These are phyloP conservation scores for Plecotus auritus DNA, from an alignment of 2,113 vertebrate species.

Conservation along the genomic window DNA sequence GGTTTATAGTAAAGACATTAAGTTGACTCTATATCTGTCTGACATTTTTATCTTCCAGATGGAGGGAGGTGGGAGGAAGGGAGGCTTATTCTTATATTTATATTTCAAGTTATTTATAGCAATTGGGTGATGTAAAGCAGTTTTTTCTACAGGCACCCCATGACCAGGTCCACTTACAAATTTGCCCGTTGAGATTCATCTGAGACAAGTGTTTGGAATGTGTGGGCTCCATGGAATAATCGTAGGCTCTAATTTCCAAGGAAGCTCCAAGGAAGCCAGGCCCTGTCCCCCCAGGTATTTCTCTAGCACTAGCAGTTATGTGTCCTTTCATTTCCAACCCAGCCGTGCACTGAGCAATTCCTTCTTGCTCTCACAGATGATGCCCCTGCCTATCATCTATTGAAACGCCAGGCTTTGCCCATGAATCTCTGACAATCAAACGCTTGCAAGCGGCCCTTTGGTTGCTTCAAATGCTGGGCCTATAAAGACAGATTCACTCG, in stretches of 20 bases:
- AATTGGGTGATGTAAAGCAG: background rate
- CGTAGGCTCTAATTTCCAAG: background rate
- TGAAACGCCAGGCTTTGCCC: background rate
- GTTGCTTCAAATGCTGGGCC: background rate
- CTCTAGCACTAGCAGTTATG: background rate
- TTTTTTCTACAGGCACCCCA: background rate
- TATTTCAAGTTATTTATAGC: background rate
- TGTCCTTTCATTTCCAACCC: background rate
- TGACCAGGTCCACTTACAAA: background rate
- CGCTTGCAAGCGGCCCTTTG: background rate
- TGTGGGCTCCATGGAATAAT: background rate
- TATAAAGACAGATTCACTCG: conserved; percentile 54
- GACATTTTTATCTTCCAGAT: background rate
- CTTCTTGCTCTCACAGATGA: background rate
- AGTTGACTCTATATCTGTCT: background rate
- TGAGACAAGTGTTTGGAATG: background rate
- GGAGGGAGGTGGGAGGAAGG: background rate
- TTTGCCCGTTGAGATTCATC: background rate
- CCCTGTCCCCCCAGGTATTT: background rate
- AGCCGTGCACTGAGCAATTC: background rate
- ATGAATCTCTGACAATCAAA: background rate
- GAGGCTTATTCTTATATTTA: background rate
- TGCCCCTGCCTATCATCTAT: too few species aligned
- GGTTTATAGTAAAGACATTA: conserved; percentile 27
- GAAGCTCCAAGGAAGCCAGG: background rate